Percentiles rank a stretch among this genome's conserved stretches.
Conservation (phyloP, 2,113 vertebrate species). For the Setophaga petechia region DNA sequence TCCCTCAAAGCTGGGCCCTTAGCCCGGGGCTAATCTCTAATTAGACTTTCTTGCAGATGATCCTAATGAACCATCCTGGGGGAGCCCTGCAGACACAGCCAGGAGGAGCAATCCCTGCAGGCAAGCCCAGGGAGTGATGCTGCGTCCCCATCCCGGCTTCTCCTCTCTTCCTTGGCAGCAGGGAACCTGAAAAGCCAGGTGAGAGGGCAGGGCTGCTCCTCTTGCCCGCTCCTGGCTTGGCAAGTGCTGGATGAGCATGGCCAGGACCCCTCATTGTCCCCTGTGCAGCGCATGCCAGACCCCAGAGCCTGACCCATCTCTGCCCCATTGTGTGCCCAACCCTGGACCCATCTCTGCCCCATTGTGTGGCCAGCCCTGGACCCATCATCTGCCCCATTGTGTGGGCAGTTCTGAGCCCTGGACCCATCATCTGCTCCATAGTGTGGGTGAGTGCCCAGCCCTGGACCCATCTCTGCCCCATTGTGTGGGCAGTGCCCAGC, state of each 20-base stretch:
- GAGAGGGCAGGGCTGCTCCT: background rate
- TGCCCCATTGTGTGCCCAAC: no score
- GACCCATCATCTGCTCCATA: no score
- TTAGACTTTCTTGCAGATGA: background rate
- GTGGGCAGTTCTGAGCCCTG: background rate
- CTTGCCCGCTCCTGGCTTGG: rapidly evolving
- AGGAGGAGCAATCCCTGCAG: background rate
- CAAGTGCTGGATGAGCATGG: background rate
- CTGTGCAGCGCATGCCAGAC: no score
- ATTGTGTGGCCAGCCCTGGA: no score
- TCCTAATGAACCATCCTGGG: background rate
- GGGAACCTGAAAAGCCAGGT: background rate
- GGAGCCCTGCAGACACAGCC: background rate
- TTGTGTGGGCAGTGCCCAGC: background rate
- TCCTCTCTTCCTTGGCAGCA: background rate
- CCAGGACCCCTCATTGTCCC: rapidly evolving
- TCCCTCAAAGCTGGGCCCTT: background rate
- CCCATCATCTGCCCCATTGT: no score
- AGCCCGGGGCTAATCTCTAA: background rate
- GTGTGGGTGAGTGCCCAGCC: no score
- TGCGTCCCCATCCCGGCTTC: background rate
- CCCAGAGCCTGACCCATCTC: background rate
- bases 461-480: no score
- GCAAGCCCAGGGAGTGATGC: background rate
- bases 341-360: no score